These are phyloP conservation scores for Athalia rosae DNA, from an alignment of 2,888 invertebrate genomes.

Conservation along the genomic window DNA sequence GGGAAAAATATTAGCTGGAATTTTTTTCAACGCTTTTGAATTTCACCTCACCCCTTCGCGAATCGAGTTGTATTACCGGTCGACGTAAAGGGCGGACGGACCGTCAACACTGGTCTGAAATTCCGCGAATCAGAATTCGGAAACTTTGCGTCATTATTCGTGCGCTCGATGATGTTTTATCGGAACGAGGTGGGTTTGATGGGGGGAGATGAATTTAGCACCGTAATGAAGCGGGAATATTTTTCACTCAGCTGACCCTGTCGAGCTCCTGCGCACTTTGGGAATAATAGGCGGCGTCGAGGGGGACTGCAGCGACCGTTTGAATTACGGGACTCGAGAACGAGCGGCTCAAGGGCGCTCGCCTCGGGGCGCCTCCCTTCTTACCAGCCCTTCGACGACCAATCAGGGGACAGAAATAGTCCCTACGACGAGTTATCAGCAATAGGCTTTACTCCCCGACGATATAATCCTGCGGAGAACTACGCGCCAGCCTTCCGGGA, in stretches of 20 bases:
- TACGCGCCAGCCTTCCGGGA: conserved; percentile 28
- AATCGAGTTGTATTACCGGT: too few species aligned
- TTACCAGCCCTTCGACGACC: conserved; percentile 24
- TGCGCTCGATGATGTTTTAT: too few species aligned
- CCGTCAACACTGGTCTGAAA: too few species aligned
- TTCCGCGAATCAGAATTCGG: too few species aligned
- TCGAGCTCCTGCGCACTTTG: not conserved
- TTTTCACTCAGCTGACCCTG: not conserved
- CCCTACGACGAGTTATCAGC: conserved; percentile 10
- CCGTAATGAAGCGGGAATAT: too few species aligned
- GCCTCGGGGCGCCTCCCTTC: conserved; percentile 37
- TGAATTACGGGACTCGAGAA: conserved; percentile 19
- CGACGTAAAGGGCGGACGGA: too few species aligned
- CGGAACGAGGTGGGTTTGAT: too few species aligned
- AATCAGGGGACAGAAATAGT: conserved; percentile 25
- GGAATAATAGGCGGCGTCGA: conserved; percentile 24
- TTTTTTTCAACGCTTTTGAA: too few species aligned
- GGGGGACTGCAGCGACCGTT: conserved; percentile 34
- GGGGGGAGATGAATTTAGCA: too few species aligned
- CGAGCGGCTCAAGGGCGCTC: conserved; percentile 12
- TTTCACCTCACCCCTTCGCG: too few species aligned
- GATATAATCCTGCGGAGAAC: conserved; percentile 31
- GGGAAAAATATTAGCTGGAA: too few species aligned
- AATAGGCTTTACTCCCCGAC: conserved; percentile 12
- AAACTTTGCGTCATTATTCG: too few species aligned